Evolutionary conservation across 2,888 invertebrate species (phyloP).

Genomic region (Mythimna pallens): DNA sequence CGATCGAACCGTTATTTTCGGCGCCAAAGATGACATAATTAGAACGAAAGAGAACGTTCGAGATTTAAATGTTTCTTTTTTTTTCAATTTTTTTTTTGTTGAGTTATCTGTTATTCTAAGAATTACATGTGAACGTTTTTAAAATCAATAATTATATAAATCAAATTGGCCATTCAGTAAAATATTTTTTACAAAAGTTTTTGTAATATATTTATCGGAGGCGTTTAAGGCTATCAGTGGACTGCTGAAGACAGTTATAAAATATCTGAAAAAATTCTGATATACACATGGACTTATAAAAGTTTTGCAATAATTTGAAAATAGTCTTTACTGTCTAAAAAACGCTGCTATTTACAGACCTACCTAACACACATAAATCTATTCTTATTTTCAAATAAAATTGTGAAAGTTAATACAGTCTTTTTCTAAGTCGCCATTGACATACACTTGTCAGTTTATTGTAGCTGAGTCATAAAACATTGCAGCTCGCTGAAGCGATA

Average conservation of each 20-base stretch:
- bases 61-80: background rate
- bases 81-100: no score
- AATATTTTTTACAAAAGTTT: no score
- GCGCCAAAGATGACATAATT: conserved; percentile 51
- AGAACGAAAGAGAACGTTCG: conserved; percentile 4
- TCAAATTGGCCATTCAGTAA: no score
- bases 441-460: conserved; percentile 39
- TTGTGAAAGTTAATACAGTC: background rate
- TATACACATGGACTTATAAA: background rate
- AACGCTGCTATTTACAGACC: background rate
- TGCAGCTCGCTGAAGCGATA: conserved; percentile 35
- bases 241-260: background rate
- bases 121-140: no score
- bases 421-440: conserved; percentile 17
- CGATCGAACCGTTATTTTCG: conserved; percentile 63
- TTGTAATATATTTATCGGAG: no score
- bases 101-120: no score
- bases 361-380: background rate
- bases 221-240: no score
- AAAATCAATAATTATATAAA: no score
- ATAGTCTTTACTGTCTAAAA: background rate
- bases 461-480: conserved; percentile 36
- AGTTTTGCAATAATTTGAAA: background rate
- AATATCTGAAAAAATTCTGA: background rate
- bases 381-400: background rate